Conservation (phyloP, 2,888 invertebrate genomes). For the Orgyia antiqua region DNA sequence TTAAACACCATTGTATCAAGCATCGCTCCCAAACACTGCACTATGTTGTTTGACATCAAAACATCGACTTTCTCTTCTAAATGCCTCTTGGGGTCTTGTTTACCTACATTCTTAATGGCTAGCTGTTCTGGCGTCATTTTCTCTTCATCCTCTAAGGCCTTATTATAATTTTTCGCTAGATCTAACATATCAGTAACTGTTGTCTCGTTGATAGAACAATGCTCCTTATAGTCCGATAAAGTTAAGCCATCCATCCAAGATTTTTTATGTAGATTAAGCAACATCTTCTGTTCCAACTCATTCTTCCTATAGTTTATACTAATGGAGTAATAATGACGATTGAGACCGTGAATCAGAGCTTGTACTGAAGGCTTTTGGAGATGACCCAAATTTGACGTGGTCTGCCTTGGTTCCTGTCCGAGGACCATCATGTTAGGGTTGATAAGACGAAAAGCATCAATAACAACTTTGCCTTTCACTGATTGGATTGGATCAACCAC, state of each 20-base stretch:
- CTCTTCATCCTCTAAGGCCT: conserved; percentile 98
- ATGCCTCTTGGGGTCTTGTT: conserved; percentile 99
- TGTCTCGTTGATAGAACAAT: conserved; percentile 94
- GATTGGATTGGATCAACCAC: conserved; percentile 99
- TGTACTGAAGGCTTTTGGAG: conserved; percentile 99
- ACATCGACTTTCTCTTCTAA: conserved; percentile 98
- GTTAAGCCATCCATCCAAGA: conserved; percentile 98
- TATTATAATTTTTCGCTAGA: conserved; percentile 97
- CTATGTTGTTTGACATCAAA: conserved; percentile 97
- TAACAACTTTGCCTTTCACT: conserved; percentile 99
- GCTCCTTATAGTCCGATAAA: conserved; percentile 93
- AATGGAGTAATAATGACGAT: conserved; percentile 99
- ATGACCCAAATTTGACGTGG: conserved; percentile 98
- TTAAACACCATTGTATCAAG: conserved; percentile 83
- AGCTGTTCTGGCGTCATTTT: conserved; percentile 99
- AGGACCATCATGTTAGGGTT: conserved; percentile 99
- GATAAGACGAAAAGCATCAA: conserved; percentile 99
- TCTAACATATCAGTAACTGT: conserved; percentile 98
- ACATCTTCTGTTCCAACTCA: conserved; percentile 99
- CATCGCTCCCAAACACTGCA: conserved; percentile 98
- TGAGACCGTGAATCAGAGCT: conserved; percentile 98
- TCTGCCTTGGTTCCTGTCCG: conserved; percentile 98
- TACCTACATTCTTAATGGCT: conserved; percentile 99
- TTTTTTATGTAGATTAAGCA: conserved; percentile 98
- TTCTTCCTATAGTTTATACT: conserved; percentile 99